These are phyloP conservation scores for Brachyistius frenatus DNA, from an alignment of 2,113 vertebrate genomes.

Conservation along the genomic window DNA sequence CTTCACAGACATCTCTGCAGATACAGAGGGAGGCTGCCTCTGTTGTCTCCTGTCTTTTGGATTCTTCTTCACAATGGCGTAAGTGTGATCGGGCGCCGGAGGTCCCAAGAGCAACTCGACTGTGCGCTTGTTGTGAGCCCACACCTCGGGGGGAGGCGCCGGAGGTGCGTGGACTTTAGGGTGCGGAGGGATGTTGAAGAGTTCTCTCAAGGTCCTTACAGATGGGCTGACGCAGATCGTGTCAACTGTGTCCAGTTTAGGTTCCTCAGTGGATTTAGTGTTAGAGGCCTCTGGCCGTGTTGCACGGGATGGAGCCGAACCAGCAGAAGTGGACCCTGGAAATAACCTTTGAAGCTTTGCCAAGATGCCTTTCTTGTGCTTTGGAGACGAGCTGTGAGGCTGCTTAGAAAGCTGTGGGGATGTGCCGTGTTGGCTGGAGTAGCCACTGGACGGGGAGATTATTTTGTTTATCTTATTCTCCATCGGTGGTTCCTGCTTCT, in stretches of 20 bases:
- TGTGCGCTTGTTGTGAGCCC: slow-evolving; percentile 79
- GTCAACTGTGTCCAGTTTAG: slow-evolving; percentile 57
- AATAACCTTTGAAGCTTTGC: slow-evolving; percentile 84
- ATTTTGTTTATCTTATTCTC: slow-evolving; percentile 75
- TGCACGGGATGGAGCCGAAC: slow-evolving; percentile 72
- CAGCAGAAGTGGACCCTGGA: slow-evolving; percentile 76
- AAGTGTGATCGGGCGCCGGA: slow-evolving; percentile 39
- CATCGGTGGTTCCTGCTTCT: slow-evolving; percentile 16
- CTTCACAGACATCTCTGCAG: slow-evolving; percentile 59
- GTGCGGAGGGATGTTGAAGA: slow-evolving; percentile 90
- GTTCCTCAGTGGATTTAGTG: slow-evolving; percentile 34
- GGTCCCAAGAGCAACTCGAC: slow-evolving; percentile 82
- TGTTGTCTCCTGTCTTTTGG: slow-evolving; percentile 79
- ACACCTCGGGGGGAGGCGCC: slow-evolving; percentile 88
- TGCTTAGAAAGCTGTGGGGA: slow-evolving; percentile 83
- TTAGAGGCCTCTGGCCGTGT: slow-evolving; percentile 15
- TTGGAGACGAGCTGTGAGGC: slow-evolving; percentile 76
- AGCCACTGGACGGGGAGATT: slow-evolving; percentile 91
- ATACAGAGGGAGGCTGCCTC: slow-evolving; percentile 57
- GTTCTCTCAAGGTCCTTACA: slow-evolving; percentile 73
- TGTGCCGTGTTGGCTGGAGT: slow-evolving; percentile 89
- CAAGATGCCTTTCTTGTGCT: slow-evolving; percentile 79
- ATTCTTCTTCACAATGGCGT: slow-evolving; percentile 71
- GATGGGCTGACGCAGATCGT: slow-evolving; percentile 59
- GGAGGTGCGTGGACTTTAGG: slow-evolving; percentile 92